phyloP scores from a whole-genome alignment of 2,797 vertebrate genomes.

The Anas bernieri region DNA sequence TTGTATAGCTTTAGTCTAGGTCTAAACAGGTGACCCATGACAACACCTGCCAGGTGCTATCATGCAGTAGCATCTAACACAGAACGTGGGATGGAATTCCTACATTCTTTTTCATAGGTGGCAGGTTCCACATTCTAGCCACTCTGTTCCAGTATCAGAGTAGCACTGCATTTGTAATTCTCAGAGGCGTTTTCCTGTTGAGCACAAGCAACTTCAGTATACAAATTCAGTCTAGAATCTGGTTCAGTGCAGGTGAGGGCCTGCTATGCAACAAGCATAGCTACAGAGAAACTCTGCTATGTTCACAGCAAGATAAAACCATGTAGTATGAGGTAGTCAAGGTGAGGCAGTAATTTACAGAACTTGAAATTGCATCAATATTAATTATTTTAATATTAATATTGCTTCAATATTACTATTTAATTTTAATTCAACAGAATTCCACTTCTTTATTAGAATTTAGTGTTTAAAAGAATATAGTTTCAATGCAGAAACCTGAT shows the following conservation, averaged over 20 bases:
- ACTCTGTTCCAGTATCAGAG: background rate
- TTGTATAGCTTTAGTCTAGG: background rate
- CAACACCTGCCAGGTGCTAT: background rate
- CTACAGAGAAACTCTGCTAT: background rate
- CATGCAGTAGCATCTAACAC: background rate
- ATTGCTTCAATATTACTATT: too few relatives aligned
- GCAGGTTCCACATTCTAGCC: background rate
- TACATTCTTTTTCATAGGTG: background rate
- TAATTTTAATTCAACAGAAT: background rate
- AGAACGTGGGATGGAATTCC: background rate
- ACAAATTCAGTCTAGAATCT: background rate
- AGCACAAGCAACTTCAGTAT: background rate
- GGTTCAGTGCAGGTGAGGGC: background rate
- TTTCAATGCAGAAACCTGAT: background rate
- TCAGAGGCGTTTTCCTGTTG: too few relatives aligned
- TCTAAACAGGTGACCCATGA: background rate
- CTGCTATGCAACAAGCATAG: background rate
- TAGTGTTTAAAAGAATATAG: background rate
- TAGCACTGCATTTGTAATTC: background rate
- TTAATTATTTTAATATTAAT: too few relatives aligned
- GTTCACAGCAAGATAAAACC: background rate
- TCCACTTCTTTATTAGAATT: background rate
- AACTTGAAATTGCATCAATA: background rate
- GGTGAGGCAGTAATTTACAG: background rate
- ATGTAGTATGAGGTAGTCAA: background rate